Percentiles rank a stretch among this genome's conserved stretches.
Conservation (phyloP, 1,140 invertebrate species). For the Stegodyphus mimosarum region DNA sequence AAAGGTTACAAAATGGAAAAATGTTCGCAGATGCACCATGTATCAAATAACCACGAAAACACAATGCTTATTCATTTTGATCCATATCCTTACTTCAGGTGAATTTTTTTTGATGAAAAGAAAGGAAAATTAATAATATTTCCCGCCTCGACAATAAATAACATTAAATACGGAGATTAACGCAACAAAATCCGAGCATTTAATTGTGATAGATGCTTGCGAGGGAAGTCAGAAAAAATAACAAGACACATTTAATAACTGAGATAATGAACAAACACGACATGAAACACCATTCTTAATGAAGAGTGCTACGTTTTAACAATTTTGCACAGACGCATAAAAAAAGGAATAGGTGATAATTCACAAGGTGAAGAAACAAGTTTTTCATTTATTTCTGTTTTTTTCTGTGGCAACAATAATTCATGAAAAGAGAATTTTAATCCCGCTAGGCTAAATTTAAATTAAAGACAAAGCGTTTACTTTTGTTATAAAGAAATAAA, state of each 20-base stretch:
- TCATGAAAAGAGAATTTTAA: neutral
- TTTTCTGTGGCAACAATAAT: slow-evolving; percentile 11
- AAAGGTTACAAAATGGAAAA: too few relatives aligned
- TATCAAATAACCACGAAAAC: too few relatives aligned
- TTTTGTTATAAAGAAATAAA: too few relatives aligned
- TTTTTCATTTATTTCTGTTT: slow-evolving; percentile 6
- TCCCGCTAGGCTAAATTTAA: neutral
- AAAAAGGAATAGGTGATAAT: slow-evolving; percentile 25
- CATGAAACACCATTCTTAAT: slow-evolving; percentile 38
- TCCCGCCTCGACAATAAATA: slow-evolving; percentile 26
- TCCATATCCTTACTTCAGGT: too few relatives aligned
- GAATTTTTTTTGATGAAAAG: too few relatives aligned
- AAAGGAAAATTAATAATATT: neutral
- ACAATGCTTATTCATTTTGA: too few relatives aligned
- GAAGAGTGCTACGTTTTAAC: slow-evolving; percentile 32
- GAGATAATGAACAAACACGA: slow-evolving; percentile 50
- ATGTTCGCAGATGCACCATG: too few relatives aligned
- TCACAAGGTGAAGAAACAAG: slow-evolving; percentile 35
- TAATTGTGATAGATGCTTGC: slow-evolving; percentile 49
- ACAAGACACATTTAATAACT: slow-evolving; percentile 41
- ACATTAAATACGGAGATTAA: slow-evolving; percentile 25
- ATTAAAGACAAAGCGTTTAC: too few relatives aligned
- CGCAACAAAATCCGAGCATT: slow-evolving; percentile 7
- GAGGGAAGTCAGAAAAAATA: neutral
- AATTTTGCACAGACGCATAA: slow-evolving; percentile 1